Conservation (phyloP, 2,113 vertebrate species). For the Mustelus asterias region DNA sequence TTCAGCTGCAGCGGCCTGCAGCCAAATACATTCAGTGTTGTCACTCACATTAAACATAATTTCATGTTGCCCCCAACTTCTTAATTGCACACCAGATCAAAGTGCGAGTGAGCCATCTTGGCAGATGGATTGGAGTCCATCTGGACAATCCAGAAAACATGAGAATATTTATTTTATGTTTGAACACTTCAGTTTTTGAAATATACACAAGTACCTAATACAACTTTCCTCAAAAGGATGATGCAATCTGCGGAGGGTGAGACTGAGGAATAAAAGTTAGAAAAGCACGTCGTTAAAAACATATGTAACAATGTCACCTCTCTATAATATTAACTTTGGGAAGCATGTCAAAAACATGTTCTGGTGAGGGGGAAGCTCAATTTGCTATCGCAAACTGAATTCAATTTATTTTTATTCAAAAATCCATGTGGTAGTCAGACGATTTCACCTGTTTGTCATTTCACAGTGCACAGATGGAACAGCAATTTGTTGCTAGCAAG, state of each 20-base stretch:
- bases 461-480: background rate
- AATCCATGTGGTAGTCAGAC: background rate
- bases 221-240: background rate
- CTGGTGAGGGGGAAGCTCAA: background rate
- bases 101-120: background rate
- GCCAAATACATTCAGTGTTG: background rate
- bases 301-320: background rate
- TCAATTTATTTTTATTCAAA: background rate
- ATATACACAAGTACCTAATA: background rate
- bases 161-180: background rate
- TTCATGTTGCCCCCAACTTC: background rate
- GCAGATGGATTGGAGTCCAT: background rate
- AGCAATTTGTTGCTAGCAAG: background rate
- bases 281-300: background rate
- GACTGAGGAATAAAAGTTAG: background rate
- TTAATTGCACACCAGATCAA: conserved; percentile 3
- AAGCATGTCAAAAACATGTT: background rate
- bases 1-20: background rate
- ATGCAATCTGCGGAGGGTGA: background rate
- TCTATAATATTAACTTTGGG: background rate
- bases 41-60: background rate
- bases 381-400: background rate
- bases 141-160: background rate
- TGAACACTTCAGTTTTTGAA: background rate
- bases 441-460: background rate